phyloP scores from a whole-genome alignment of 2,888 invertebrate genomes.

The Drosophila recens region DNA sequence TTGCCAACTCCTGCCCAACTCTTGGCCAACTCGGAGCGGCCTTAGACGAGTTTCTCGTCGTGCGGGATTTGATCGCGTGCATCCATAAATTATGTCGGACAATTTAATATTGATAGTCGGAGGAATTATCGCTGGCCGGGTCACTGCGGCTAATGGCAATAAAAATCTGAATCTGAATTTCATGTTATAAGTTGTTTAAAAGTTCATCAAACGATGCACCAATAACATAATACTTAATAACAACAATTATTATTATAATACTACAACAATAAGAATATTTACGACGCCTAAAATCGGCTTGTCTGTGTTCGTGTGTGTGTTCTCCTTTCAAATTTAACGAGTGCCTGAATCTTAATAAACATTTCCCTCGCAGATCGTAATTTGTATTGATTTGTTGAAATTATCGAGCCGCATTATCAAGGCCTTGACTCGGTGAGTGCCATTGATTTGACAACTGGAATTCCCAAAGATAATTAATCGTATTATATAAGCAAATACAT shows the following conservation, averaged over 20 bases:
- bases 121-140: slow-evolving; percentile 49
- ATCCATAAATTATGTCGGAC: slow-evolving; percentile 63
- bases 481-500: slow-evolving; percentile 19
- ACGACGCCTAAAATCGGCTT: slow-evolving; percentile 42
- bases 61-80: slow-evolving; percentile 16
- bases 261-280: slow-evolving; percentile 35
- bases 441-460: slow-evolving; percentile 8
- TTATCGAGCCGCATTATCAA: slow-evolving; percentile 37
- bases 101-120: slow-evolving; percentile 46
- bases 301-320: slow-evolving; percentile 21
- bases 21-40: background rate
- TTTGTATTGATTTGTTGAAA: slow-evolving; percentile 58
- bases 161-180: slow-evolving; percentile 60
- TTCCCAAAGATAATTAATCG: slow-evolving; percentile 9
- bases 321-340: slow-evolving; percentile 56
- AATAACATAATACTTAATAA: slow-evolving; percentile 17
- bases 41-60: background rate
- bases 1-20: slow-evolving; percentile 6
- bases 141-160: slow-evolving; percentile 49
- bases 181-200: slow-evolving; percentile 53
- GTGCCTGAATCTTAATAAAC: slow-evolving; percentile 62
- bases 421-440: slow-evolving; percentile 57
- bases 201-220: slow-evolving; percentile 52
- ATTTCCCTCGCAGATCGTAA: slow-evolving; percentile 56
- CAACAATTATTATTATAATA: slow-evolving; percentile 24